phyloP scores from a whole-genome alignment of 2,113 vertebrate species.

The Cepphus grylle region DNA sequence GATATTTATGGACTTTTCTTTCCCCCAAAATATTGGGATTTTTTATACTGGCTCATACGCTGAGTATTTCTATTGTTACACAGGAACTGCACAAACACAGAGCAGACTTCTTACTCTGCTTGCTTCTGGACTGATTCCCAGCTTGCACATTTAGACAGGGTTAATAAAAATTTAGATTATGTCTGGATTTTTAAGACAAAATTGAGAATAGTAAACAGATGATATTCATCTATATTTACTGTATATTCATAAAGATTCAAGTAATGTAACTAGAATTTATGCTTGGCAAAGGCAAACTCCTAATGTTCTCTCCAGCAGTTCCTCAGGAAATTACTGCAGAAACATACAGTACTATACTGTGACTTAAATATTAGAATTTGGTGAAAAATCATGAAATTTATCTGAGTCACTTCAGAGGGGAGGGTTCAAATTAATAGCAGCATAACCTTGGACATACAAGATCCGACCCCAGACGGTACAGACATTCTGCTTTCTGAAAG shows the following conservation, averaged over 20 bases:
- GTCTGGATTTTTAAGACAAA: slow-evolving; percentile 68
- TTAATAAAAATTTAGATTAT: slow-evolving; percentile 70
- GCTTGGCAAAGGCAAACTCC: slow-evolving; percentile 15
- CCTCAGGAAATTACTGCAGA: slow-evolving; percentile 56
- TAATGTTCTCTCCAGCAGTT: slow-evolving; percentile 26
- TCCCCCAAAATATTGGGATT: background rate
- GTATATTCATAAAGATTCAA: slow-evolving; percentile 57
- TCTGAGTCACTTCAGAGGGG: background rate
- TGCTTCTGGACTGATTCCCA: slow-evolving; percentile 61
- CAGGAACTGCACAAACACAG: slow-evolving; percentile 54
- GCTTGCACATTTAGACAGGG: slow-evolving; percentile 58
- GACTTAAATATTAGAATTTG: slow-evolving; percentile 16
- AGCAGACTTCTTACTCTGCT: slow-evolving; percentile 48
- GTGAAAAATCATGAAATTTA: slow-evolving; percentile 20
- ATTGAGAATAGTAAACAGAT: slow-evolving; percentile 72
- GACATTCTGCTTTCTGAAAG: background rate
- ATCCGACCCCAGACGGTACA: background rate
- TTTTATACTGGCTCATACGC: background rate
- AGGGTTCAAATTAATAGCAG: background rate
- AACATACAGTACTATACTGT: background rate
- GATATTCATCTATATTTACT: slow-evolving; percentile 62
- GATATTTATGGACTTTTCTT: background rate
- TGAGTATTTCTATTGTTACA: slow-evolving; percentile 23
- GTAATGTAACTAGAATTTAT: slow-evolving; percentile 44
- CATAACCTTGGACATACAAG: background rate